phyloP scores from a whole-genome alignment of 2,797 vertebrate genomes.

The Myotis daubentonii region DNA sequence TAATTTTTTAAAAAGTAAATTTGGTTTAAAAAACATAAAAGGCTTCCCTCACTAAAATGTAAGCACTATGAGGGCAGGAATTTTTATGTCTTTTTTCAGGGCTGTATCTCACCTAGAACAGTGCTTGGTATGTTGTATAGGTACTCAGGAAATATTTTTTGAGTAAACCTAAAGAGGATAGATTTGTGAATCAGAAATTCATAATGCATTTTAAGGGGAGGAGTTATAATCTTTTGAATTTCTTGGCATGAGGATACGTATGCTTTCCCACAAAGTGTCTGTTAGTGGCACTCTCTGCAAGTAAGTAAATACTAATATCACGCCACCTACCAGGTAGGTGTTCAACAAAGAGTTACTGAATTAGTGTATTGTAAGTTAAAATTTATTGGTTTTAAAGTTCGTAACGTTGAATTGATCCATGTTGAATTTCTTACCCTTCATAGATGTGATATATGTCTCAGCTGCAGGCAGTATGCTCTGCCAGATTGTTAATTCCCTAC shows the following conservation, averaged over 20 bases:
- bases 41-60: neutral
- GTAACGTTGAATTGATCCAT: neutral
- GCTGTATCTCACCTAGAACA: neutral
- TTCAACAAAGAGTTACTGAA: slow-evolving; percentile 20
- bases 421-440: slow-evolving; percentile 46
- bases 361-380: neutral
- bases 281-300: slow-evolving; percentile 32
- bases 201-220: slow-evolving; percentile 57
- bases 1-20: neutral
- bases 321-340: neutral
- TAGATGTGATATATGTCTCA: slow-evolving; percentile 97
- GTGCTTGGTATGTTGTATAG: neutral
- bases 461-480: slow-evolving; percentile 98
- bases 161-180: slow-evolving; percentile 21
- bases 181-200: slow-evolving; percentile 45
- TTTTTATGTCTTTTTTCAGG: slow-evolving; percentile 26
- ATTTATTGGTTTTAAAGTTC: slow-evolving; percentile 14
- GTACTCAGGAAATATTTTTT: slow-evolving; percentile 37
- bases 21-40: slow-evolving; percentile 31
- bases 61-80: neutral
- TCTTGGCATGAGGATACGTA: neutral
- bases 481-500: slow-evolving; percentile 94
- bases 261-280: slow-evolving; percentile 34
- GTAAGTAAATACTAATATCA: slow-evolving; percentile 1
- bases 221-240: slow-evolving; percentile 23